Evolutionary conservation across 2,797 vertebrate species (phyloP).

Genomic region (Syndactyla subalaris): DNA sequence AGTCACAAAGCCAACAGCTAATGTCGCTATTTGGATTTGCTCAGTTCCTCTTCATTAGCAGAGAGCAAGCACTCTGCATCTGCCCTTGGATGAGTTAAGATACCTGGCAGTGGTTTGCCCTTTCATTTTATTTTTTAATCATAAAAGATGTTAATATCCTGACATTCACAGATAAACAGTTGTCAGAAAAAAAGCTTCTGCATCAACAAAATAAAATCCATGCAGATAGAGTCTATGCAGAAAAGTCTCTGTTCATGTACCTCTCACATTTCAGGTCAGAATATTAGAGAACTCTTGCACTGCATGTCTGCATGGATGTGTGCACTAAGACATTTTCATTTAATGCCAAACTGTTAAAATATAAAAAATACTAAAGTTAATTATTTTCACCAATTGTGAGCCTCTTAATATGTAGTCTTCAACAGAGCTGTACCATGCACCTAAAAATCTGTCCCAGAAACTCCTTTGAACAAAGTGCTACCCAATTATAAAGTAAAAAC

Average conservation of each 20-base stretch:
- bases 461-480: background rate
- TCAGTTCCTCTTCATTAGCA: background rate
- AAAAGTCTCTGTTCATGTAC: background rate
- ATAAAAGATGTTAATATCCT: background rate
- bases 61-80: background rate
- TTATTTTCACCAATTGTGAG: background rate
- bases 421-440: background rate
- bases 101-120: background rate
- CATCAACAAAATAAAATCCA: background rate
- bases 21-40: background rate
- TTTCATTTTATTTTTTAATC: background rate
- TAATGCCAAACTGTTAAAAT: background rate
- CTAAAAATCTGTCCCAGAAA: background rate
- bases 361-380: background rate
- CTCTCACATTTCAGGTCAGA: background rate
- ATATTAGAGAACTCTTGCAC: background rate
- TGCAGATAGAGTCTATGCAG: background rate
- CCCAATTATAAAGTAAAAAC: background rate
- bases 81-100: background rate
- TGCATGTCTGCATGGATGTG: background rate
- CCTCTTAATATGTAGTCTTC: background rate
- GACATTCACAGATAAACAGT: background rate
- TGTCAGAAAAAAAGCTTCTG: background rate
- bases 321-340: background rate
- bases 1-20: conserved; percentile 1